phyloP scores from a whole-genome alignment of 30 jellyfish, hydroid and myxozoan genomes.

The Sanderia malayensis region DNA sequence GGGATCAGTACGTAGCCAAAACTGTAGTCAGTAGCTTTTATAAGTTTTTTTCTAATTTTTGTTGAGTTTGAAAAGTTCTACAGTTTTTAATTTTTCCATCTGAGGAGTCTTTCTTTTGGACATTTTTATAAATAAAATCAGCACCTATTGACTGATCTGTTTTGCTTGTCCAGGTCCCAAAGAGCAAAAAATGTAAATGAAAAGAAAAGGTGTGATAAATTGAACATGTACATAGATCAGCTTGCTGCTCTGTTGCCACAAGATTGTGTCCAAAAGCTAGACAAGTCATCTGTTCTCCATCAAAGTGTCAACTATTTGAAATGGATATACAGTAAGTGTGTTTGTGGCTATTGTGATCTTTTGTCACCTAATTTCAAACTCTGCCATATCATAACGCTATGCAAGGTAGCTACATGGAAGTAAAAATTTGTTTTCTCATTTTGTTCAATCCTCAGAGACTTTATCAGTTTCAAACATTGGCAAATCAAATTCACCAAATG shows the following conservation, averaged over 20 bases:
- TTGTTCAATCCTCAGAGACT: not conserved
- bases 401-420: no score
- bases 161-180: conserved; percentile 54
- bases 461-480: not conserved
- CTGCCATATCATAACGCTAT: no score
- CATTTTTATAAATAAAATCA: no score
- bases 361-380: no score
- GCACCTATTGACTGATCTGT: no score
- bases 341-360: not conserved
- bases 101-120: no score
- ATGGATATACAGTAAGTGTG: conserved; percentile 14
- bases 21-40: no score
- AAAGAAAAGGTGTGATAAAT: conserved; percentile 50
- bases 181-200: conserved; percentile 55
- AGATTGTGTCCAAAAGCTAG: conserved; percentile 30
- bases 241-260: conserved; percentile 56
- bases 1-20: no score
- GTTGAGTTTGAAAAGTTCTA: no score
- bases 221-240: conserved; percentile 60
- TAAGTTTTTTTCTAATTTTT: no score
- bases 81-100: no score
- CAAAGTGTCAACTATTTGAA: conserved; percentile 47
- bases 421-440: no score
- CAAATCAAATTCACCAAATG: not conserved
- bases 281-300: conserved; percentile 41